A percentile compares a stretch with the other conserved stretches of the same genome.
Evolutionary conservation across 2,113 vertebrate genomes (phyloP).

Genomic region (Tragelaphus strepsiceros): DNA sequence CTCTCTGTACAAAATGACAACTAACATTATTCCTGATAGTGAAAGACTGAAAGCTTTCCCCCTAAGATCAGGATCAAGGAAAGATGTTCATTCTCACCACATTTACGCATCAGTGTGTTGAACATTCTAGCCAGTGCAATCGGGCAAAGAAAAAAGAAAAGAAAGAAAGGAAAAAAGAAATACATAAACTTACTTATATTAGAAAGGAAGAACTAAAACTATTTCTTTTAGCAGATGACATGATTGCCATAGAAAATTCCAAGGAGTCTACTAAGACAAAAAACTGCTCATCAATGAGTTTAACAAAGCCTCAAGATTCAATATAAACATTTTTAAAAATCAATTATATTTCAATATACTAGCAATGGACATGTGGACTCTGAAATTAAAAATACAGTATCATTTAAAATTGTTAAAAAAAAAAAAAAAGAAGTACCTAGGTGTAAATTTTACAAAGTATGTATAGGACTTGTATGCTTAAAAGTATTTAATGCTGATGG

Average conservation of each 20-base stretch:
- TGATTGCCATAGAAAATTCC: background rate
- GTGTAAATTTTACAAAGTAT: background rate
- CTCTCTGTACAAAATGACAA: background rate
- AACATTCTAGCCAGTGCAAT: background rate
- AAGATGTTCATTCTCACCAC: background rate
- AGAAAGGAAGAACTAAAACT: background rate
- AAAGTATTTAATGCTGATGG: background rate
- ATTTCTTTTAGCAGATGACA: background rate
- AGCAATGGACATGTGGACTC: background rate
- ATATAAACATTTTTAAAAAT: background rate
- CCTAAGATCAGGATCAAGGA: background rate
- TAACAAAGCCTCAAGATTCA: background rate
- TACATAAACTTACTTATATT: background rate
- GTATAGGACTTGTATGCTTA: background rate
- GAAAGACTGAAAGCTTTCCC: background rate
- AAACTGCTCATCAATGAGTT: background rate
- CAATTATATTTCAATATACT: background rate
- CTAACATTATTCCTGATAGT: background rate
- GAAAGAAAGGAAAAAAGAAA: background rate
- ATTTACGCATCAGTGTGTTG: background rate
- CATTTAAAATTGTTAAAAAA: background rate
- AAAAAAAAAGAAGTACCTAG: background rate
- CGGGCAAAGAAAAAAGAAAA: background rate
- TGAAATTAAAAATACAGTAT: background rate
- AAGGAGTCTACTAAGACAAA: background rate